Percentiles rank a stretch among this genome's conserved stretches.
phyloP scores from a whole-genome alignment of 2,888 invertebrate genomes.

The Cheilosia soror region DNA sequence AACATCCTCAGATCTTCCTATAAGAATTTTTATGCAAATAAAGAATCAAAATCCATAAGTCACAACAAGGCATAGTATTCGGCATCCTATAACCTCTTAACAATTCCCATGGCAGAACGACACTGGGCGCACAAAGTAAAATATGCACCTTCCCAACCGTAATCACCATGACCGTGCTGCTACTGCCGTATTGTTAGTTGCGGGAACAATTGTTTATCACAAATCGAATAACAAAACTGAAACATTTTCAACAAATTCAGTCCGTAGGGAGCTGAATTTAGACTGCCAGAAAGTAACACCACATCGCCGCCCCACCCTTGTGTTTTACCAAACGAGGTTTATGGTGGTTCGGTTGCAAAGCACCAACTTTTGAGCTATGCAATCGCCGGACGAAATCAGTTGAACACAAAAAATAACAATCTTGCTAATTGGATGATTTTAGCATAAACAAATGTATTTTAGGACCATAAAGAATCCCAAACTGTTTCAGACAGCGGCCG shows the following conservation, averaged over 20 bases:
- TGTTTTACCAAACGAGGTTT: conserved; percentile 1
- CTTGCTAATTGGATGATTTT: conserved; percentile 84
- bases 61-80: conserved; percentile 16
- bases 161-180: conserved; percentile 19
- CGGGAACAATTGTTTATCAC: conserved; percentile 68
- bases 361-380: conserved; percentile 72
- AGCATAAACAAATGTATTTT: conserved; percentile 84
- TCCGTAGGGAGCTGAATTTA: conserved; percentile 70
- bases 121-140: conserved; percentile 9
- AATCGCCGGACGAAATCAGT: conserved; percentile 80
- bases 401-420: conserved; percentile 83
- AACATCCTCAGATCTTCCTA: neutral
- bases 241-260: conserved; percentile 66
- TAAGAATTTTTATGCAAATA: conserved; percentile 44
- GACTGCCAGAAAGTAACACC: conserved; percentile 71
- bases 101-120: conserved; percentile 56
- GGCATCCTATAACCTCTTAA: neutral
- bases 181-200: conserved; percentile 40
- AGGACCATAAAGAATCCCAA: conserved; percentile 75
- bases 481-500: conserved; percentile 46
- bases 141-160: conserved; percentile 40
- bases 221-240: conserved; percentile 69
- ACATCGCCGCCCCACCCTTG: conserved; percentile 38
- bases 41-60: conserved; percentile 56
- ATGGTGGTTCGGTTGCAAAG: conserved; percentile 51